A percentile compares a stretch with the other conserved stretches of the same genome.
Evolutionary conservation across 53 echinoderm and acorn worm species (phyloP).

Genomic region (Glandiceps talaboti): DNA sequence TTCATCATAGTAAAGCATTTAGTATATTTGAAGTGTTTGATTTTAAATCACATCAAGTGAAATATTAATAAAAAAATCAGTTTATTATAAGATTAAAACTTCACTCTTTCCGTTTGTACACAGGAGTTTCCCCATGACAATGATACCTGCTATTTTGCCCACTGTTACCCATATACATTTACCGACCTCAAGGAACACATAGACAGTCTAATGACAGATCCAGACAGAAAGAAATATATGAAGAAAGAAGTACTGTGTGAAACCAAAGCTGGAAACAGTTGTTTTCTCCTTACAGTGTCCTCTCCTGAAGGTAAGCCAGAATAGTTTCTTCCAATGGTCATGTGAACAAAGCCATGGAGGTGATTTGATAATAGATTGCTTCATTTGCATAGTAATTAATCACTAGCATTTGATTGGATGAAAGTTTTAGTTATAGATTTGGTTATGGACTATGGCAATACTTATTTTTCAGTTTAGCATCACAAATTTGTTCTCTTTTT

Average conservation of each 20-base stretch:
- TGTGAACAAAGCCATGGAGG: too few relatives aligned
- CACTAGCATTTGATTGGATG: background rate
- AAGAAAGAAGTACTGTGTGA: slow-evolving; percentile 82
- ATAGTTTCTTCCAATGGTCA: background rate
- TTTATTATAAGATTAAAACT: background rate
- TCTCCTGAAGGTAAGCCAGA: slow-evolving; percentile 44
- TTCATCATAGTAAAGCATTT: too few relatives aligned
- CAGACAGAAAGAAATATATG: slow-evolving; percentile 47
- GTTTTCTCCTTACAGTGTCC: slow-evolving; percentile 64
- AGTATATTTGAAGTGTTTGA: too few relatives aligned
- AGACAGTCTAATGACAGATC: slow-evolving; percentile 48
- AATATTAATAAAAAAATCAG: too few relatives aligned
- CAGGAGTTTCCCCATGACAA: slow-evolving; percentile 79
- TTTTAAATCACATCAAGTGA: too few relatives aligned
- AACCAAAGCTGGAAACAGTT: slow-evolving; percentile 64
- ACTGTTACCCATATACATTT: slow-evolving; percentile 94
- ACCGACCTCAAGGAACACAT: slow-evolving; percentile 80
- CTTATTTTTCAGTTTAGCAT: too few relatives aligned
- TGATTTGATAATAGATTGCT: too few relatives aligned
- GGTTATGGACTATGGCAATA: too few relatives aligned
- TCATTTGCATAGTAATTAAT: too few relatives aligned
- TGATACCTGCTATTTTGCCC: slow-evolving; percentile 83
- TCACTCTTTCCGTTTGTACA: background rate
- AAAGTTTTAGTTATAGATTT: background rate
- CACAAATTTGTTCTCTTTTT: too few relatives aligned